Evolutionary conservation across 2,888 invertebrate genomes (phyloP), one percentile per base, ranked within the genome.

Genomic region (Liodrosophila aerea): DNA sequence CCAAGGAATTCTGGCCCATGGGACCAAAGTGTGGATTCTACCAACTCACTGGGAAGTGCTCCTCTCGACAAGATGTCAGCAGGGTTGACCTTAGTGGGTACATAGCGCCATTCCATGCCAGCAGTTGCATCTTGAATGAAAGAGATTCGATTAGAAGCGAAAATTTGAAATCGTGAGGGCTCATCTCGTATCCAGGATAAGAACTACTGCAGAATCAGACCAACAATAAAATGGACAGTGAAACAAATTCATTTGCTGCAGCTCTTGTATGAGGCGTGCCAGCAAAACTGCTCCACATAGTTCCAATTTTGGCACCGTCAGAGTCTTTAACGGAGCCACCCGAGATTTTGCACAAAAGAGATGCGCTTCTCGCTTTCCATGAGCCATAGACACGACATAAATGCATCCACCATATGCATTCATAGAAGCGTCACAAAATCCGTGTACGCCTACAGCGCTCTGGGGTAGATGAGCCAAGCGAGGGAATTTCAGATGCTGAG

Each of bases 391-490:
- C 1, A 37, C 37, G 1, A 37, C 16, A 4, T 37, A 37, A 7
- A 37, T 37, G 37, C 37, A 37, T 37, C 16, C 37, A 8, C 37
- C 37, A n/a, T 37, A 37, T 2, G 16, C 37, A n/a, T n/a, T n/a
- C n/a, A n/a, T n/a, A n/a, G n/a, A n/a, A n/a, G n/a, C n/a, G n/a
- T n/a, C n/a, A n/a, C n/a, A n/a, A n/a, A n/a, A n/a, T n/a, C n/a
- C n/a, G n/a, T n/a, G n/a, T n/a, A n/a, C n/a, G n/a, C n/a, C n/a
- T n/a, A n/a, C n/a, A n/a, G n/a, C n/a, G n/a, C n/a, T n/a, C n/a
- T n/a, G n/a, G n/a, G n/a, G n/a, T n/a, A n/a, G n/a, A n/a, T n/a
- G n/a, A n/a, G n/a, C n/a, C n/a, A n/a, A n/a, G n/a, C n/a, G n/a
- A n/a, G n/a, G n/a, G n/a, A n/a, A n/a, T n/a, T n/a, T n/a, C n/a